phyloP scores from a whole-genome alignment of 2,797 vertebrate species.

The Presbytis comata region DNA sequence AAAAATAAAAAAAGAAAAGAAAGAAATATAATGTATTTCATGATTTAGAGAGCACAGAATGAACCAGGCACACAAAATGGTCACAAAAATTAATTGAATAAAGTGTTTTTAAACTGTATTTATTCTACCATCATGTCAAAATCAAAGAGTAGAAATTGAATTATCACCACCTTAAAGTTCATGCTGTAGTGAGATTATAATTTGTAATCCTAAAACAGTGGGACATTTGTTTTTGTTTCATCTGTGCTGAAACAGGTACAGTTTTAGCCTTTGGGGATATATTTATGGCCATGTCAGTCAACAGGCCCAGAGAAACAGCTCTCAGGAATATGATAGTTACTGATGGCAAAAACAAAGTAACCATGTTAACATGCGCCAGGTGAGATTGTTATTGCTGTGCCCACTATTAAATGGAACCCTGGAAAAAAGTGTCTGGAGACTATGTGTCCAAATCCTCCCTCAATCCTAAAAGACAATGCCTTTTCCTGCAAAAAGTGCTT shows the following conservation, averaged over 20 bases:
- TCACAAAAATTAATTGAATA: not conserved
- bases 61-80: not conserved
- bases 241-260: constrained; percentile 46
- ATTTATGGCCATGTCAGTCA: constrained; percentile 57
- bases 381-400: constrained; percentile 22
- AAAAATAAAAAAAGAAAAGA: no score
- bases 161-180: constrained; percentile 29
- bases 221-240: constrained; percentile 54
- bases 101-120: not conserved
- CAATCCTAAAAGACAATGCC: constrained; percentile 18
- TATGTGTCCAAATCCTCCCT: not conserved
- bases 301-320: constrained; percentile 48
- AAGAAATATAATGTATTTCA: not conserved
- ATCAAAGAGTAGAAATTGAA: not conserved
- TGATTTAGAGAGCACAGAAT: not conserved
- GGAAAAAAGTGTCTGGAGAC: constrained; percentile 26
- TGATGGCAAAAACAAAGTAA: constrained; percentile 49
- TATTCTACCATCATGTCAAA: not conserved
- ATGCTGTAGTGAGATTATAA: constrained; percentile 27
- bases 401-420: not conserved
- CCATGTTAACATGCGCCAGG: not conserved
- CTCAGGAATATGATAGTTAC: not conserved
- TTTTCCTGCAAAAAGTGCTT: constrained; percentile 43
- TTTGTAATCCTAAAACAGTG: constrained; percentile 43
- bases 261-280: constrained; percentile 39